Evolutionary conservation across 2,113 vertebrate species (phyloP), one percentile per base, ranked within the genome.

Genomic region (Leptosomus discolor): DNA sequence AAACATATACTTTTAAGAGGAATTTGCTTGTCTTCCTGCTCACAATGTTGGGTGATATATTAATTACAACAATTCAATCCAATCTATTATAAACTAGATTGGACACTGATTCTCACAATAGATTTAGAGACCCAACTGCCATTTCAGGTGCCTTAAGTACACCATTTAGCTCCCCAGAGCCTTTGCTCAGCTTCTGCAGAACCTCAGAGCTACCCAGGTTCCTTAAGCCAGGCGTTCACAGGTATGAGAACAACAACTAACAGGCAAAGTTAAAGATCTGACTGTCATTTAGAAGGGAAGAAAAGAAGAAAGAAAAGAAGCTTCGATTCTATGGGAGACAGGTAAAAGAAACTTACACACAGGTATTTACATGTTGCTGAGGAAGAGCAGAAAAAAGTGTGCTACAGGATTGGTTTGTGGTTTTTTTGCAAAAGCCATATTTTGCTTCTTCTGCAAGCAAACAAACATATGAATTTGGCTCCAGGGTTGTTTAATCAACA

Each of bases 351-450:
- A 64, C 6, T 19, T n/a, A 61, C 0, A 26, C 15, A 32, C 36
- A 26, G 20, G 8, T 77, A 50, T 67, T 85, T 73, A 65, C 0
- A 3, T 41, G 12, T 67, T 67, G 26, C 43, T 82, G 46, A 75
- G 54, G 48, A 94, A 92, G 17, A 27, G 27, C 1, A 8, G 64
- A 57, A 81, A 68, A 89, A 65, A 53, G 12, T 13, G 34, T 94
- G 58, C n/a, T 81, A n/a, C 12, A 34, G 46, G 37, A 0, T 0
- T 10, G 1, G 13, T 21, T 8, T 15, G 24, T 51, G 26, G 4
- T 29, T 68, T 76, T 63, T 80, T 43, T 60, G 29, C 11, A 36
- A 76, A 85, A 46, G 53, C 30, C 4, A 0, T 53, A 39, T 60
- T 79, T 90, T 76, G 5, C 20, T 88, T 27, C 45, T 91, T 89